phyloP scores from a whole-genome alignment of 2,113 vertebrate species.

The Megatriorchis doriae region DNA sequence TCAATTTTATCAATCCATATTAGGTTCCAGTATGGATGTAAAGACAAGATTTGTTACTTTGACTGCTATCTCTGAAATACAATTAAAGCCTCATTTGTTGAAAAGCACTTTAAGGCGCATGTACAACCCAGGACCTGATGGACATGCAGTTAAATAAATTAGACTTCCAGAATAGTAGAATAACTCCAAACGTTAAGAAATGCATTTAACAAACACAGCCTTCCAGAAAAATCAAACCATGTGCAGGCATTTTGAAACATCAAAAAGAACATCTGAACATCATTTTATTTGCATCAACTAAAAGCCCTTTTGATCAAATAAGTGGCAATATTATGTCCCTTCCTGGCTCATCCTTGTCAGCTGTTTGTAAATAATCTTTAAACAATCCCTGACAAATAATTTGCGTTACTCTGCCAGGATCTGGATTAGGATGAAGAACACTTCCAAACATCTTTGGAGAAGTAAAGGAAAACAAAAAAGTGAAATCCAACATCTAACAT shows the following conservation, averaged over 20 bases:
- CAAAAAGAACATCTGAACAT: background rate
- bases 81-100: background rate
- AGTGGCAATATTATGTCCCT: background rate
- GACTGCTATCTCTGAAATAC: background rate
- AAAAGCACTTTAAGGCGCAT: background rate
- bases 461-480: too few species aligned
- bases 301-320: background rate
- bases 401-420: background rate
- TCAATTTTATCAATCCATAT: background rate
- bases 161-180: background rate
- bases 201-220: background rate
- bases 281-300: background rate
- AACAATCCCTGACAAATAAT: background rate
- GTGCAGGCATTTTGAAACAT: background rate
- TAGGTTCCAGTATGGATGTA: background rate
- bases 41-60: background rate
- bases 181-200: background rate
- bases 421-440: background rate
- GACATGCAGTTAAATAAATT: background rate
- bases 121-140: background rate
- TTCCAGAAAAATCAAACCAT: background rate
- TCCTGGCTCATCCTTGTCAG: background rate
- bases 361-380: background rate
- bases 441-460: background rate
- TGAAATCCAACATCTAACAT: background rate